phyloP scores from a whole-genome alignment of 2,797 vertebrate species.

The Alcedo quadribrachys region DNA sequence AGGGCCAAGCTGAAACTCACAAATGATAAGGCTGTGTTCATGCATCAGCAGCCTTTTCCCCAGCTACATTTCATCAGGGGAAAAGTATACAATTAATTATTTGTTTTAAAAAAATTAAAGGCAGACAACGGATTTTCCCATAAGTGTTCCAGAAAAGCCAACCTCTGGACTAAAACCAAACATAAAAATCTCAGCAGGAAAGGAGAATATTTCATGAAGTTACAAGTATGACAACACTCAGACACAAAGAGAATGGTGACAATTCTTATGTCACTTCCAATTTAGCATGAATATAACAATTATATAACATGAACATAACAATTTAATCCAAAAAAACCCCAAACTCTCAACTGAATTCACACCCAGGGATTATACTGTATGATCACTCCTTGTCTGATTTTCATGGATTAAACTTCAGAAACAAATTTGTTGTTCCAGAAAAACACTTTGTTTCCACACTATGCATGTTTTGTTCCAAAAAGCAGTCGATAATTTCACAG shows the following conservation, averaged over 20 bases:
- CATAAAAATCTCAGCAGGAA: background rate
- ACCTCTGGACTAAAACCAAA: conserved; percentile 16
- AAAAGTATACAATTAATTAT: background rate
- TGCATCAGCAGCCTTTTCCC: background rate
- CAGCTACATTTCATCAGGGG: background rate
- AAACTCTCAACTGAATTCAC: background rate
- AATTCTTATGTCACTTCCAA: background rate
- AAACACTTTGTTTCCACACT: background rate
- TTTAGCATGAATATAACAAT: background rate
- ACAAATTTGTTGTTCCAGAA: background rate
- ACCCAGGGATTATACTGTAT: background rate
- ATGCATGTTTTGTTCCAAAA: background rate
- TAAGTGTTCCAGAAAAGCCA: conserved; percentile 38
- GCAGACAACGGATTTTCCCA: conserved; percentile 21
- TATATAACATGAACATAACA: background rate
- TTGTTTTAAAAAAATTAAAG: background rate
- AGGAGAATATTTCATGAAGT: background rate
- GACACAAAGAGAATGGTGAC: background rate
- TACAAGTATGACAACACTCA: background rate
- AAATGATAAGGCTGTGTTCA: background rate
- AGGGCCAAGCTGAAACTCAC: background rate
- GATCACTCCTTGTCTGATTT: background rate
- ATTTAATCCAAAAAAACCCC: background rate
- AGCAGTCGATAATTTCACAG: background rate
- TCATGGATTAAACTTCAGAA: background rate